These are phyloP conservation scores for Euzophera pinguis DNA, from an alignment of 2,888 invertebrate genomes.

Conservation along the genomic window DNA sequence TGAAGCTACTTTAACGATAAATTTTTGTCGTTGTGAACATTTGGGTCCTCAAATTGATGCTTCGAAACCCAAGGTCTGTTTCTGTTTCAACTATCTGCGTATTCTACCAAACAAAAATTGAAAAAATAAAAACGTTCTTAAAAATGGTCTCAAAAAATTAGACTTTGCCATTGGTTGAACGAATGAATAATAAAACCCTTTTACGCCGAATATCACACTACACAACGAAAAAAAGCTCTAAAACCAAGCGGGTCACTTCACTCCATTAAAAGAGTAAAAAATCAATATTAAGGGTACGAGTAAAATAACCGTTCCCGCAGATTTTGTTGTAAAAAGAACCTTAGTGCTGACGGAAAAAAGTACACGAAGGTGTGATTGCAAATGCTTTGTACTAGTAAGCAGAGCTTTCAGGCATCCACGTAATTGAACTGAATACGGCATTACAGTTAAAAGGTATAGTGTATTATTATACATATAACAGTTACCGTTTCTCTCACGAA, in stretches of 20 bases:
- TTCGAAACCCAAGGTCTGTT: too few relatives aligned
- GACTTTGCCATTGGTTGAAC: too few relatives aligned
- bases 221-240: constrained; percentile 19
- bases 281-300: constrained; percentile 42
- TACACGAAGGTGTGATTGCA: background rate
- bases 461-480: constrained; percentile 11
- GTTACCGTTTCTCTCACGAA: constrained; percentile 7
- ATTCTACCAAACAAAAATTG: too few relatives aligned
- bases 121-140: too few relatives aligned
- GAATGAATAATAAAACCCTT: background rate
- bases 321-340: background rate
- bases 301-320: constrained; percentile 7
- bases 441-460: constrained; percentile 16
- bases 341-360: background rate
- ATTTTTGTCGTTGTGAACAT: too few relatives aligned
- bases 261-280: constrained; percentile 37
- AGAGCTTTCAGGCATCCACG: constrained; percentile 35
- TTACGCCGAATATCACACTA: constrained; percentile 6
- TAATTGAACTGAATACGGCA: constrained; percentile 36
- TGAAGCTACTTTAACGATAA: too few relatives aligned
- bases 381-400: constrained; percentile 20
- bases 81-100: too few relatives aligned
- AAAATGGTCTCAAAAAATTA: too few relatives aligned
- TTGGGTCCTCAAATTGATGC: too few relatives aligned
- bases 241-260: constrained; percentile 38